A percentile compares a stretch with the other conserved stretches of the same genome.
These are phyloP conservation scores for Sceloporus undulatus DNA, from an alignment of 2,113 vertebrate genomes.

Conservation along the genomic window DNA sequence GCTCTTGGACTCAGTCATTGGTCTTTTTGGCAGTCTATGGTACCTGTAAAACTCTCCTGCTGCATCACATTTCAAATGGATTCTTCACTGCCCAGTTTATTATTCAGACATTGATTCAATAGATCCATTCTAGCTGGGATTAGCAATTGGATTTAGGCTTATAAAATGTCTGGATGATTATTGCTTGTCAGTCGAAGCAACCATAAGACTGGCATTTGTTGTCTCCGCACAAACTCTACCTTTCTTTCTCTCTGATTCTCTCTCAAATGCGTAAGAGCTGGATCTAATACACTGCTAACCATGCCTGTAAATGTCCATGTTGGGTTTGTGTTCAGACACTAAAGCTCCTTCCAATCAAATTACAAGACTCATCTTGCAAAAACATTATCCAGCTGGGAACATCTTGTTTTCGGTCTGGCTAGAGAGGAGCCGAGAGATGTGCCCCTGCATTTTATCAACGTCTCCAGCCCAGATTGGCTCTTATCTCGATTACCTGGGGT, in stretches of 20 bases:
- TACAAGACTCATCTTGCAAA: not conserved
- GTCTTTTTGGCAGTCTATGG: too few species aligned
- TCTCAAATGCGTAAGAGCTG: too few species aligned
- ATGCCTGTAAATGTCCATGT: not conserved
- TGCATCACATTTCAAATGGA: too few species aligned
- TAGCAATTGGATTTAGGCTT: too few species aligned
- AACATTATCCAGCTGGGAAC: accelerated
- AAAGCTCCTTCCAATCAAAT: not conserved
- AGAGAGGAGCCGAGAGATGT: conserved; percentile 17
- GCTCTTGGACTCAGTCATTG: too few species aligned
- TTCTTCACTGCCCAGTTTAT: too few species aligned
- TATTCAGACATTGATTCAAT: too few species aligned
- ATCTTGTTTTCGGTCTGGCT: conserved; percentile 7
- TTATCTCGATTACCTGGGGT: conserved; percentile 21
- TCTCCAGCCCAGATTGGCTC: not conserved
- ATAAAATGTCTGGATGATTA: too few species aligned
- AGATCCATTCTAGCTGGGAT: too few species aligned
- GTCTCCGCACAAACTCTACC: not conserved
- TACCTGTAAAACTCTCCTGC: too few species aligned
- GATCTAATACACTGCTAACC: not conserved
- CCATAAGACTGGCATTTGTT: not conserved
- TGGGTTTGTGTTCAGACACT: not conserved
- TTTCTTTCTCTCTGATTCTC: not conserved
- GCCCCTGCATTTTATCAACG: conserved; percentile 2
- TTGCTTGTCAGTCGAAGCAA: too few species aligned